A percentile compares a stretch with the other conserved stretches of the same genome.
These are phyloP conservation scores for Trachelus troglodyta DNA, from an alignment of 2,888 invertebrate genomes.

Conservation along the genomic window DNA sequence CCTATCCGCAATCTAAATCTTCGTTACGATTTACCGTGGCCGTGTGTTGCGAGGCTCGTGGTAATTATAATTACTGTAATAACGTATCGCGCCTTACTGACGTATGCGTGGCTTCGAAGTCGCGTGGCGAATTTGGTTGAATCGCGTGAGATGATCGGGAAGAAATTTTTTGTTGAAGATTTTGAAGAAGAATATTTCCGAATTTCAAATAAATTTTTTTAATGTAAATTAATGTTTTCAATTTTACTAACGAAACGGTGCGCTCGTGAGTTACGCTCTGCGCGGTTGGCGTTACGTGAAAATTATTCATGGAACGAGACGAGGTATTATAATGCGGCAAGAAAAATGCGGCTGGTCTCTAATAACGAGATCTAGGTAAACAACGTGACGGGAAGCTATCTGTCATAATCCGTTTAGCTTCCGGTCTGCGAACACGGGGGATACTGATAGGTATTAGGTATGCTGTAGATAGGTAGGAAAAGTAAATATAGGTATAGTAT, in stretches of 20 bases:
- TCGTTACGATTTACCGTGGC: slow-evolving; percentile 39
- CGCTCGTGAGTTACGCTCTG: too few species aligned
- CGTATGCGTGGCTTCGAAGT: slow-evolving; percentile 1
- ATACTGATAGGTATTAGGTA: not conserved
- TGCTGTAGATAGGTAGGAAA: not conserved
- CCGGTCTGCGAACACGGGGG: not conserved
- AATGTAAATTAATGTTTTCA: too few species aligned
- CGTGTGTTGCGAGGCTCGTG: slow-evolving; percentile 24
- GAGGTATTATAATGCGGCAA: not conserved
- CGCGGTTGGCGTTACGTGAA: too few species aligned
- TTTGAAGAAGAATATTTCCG: too few species aligned
- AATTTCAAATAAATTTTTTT: too few species aligned
- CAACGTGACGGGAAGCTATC: not conserved
- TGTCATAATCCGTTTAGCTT: not conserved
- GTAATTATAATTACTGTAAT: slow-evolving; percentile 49
- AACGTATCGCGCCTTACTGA: slow-evolving; percentile 35
- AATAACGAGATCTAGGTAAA: not conserved
- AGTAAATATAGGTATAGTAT: not conserved
- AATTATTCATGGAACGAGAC: not conserved
- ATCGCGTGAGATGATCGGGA: not conserved
- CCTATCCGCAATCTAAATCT: slow-evolving; percentile 48
- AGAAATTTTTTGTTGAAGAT: too few species aligned
- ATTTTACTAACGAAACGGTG: too few species aligned
- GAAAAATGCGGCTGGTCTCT: not conserved
- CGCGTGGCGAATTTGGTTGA: not conserved